Evolutionary conservation across 2,797 vertebrate genomes (phyloP).

Genomic region (Silurus lanzhouensis): DNA sequence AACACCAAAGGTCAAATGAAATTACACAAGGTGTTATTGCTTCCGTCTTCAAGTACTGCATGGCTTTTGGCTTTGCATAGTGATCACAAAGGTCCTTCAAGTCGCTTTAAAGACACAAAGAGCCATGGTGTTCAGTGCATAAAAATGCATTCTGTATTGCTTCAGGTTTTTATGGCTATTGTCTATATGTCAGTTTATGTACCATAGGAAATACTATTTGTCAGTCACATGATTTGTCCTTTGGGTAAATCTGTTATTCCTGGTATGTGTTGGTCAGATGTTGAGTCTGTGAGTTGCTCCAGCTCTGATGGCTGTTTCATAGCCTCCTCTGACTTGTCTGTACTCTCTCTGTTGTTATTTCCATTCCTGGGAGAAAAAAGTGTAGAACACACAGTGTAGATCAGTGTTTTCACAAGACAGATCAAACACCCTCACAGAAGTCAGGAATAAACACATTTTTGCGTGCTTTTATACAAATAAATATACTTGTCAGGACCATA

Average conservation of each 20-base stretch:
- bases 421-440: background rate
- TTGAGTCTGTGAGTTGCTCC: slow-evolving; percentile 41
- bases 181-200: background rate
- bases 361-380: slow-evolving; percentile 39
- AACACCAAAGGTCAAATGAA: slow-evolving; percentile 1
- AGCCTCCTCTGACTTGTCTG: slow-evolving; percentile 25
- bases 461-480: no score
- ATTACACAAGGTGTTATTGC: background rate
- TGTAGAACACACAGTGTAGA: background rate
- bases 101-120: background rate
- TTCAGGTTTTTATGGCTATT: background rate
- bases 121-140: background rate
- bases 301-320: slow-evolving; percentile 41
- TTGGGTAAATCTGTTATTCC: background rate
- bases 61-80: slow-evolving; percentile 14
- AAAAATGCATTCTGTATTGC: background rate
- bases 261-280: slow-evolving; percentile 22
- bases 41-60: slow-evolving; percentile 25
- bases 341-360: slow-evolving; percentile 19
- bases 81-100: background rate
- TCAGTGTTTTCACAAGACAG: background rate
- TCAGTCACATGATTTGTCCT: slow-evolving; percentile 23
- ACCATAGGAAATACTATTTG: background rate
- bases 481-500: no score
- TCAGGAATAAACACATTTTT: background rate